Evolutionary conservation across 2,113 vertebrate genomes (phyloP).

Genomic region (Limanda limanda): DNA sequence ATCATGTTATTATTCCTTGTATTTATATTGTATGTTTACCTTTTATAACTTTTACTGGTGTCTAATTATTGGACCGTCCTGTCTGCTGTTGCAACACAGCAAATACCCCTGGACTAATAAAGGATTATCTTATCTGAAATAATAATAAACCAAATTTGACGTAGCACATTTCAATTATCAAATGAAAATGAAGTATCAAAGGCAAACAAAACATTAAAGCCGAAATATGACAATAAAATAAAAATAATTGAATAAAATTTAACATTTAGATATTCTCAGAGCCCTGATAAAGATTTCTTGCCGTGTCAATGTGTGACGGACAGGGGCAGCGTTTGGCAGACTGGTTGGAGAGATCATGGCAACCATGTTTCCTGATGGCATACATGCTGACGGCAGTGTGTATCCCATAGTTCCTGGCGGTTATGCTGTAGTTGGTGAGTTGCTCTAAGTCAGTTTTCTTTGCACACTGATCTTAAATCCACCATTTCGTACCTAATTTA

Average conservation of each 20-base stretch:
- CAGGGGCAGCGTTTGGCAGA: constrained; percentile 96
- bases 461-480: background rate
- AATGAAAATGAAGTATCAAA: background rate
- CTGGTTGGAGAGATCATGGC: constrained; percentile 98
- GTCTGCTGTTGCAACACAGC: too few species aligned
- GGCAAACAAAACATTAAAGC: background rate
- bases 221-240: too few species aligned
- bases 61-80: too few species aligned
- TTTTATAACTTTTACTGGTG: too few species aligned
- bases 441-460: background rate
- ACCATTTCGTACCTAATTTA: background rate
- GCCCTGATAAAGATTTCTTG: background rate
- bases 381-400: constrained; percentile 90
- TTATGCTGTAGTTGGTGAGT: constrained; percentile 97
- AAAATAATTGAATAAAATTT: too few species aligned
- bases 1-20: too few species aligned
- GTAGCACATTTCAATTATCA: too few species aligned
- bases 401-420: constrained; percentile 97
- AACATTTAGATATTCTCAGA: too few species aligned
- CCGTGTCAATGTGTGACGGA: constrained; percentile 32
- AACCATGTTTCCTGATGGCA: constrained; percentile 95
- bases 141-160: too few species aligned
- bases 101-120: too few species aligned
- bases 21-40: too few species aligned
- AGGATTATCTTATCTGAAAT: too few species aligned